Base-by-base conservation (phyloP, 2,888 invertebrate genomes). In the Portevinia maculata region DNA sequence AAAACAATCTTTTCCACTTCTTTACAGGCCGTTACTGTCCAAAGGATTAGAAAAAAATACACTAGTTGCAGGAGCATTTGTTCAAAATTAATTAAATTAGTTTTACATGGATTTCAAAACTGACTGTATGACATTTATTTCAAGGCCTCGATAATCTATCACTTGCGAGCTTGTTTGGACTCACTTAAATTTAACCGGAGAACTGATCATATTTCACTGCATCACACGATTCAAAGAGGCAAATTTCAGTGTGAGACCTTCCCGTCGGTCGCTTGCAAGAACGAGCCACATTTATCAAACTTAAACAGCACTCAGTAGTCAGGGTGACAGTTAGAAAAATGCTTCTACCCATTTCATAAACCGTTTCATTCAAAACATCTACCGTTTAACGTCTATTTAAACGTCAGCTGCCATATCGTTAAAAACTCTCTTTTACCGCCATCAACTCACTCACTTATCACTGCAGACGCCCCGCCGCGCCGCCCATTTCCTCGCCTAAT, bases 361-460 rank as follows among this genome's bases (percentile, higher is more conserved):
- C 28, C 53, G 41, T 57, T 57, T 17, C 46, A 39, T 39, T n/a
- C 21, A 24, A 57, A 62, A 24, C 48, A 48, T 44, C 28, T 46
- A 37, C 67, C 67, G 59, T 41, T 65, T 52, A 59, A 71, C 78
- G 57, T 79, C 73, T 53, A 53, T 39, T 73, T 73, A 67, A 73
- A 65, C 73, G 59, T 73, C 78, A 79, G 65, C 59, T 71, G 78
- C 44, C 48, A 59, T 64, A 71, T 71, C 30, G 15, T 34, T 11
- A 7, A 32, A 32, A 17, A 32, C n/a, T 9, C 30, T 30, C 59
- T 9, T 15, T 17, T 9, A 7, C 9, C 28, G 19, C 34, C 17
- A 28, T 21, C 30, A 48, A 1, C 19, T 28, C 37, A 21, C 37
- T 37, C 37, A 21, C 37, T 39, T 13, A 9, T 17, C 44, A 17